phyloP scores from a whole-genome alignment of 92 coral and sea anemone genomes.

The Chrysogorgia sp. region DNA sequence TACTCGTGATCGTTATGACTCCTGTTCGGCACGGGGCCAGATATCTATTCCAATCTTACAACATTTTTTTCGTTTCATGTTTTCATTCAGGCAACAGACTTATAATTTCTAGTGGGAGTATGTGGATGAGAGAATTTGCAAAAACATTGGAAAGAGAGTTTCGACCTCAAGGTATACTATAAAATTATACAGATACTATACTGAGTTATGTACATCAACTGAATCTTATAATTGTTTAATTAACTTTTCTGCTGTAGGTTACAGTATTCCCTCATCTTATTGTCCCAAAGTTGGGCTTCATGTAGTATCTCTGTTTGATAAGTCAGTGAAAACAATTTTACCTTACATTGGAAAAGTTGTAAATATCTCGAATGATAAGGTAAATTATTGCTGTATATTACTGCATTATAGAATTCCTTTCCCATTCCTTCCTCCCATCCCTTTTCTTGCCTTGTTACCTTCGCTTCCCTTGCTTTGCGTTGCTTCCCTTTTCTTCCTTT shows the following conservation, averaged over 20 bases:
- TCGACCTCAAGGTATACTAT: constrained; percentile 73
- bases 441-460: background rate
- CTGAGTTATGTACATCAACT: background rate
- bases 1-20: too few species aligned
- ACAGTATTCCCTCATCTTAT: constrained; percentile 72
- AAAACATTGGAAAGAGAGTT: constrained; percentile 77
- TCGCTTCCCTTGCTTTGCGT: background rate
- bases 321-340: constrained; percentile 65
- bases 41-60: background rate
- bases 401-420: background rate
- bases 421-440: background rate
- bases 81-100: constrained; percentile 70
- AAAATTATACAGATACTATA: background rate
- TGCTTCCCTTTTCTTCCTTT: too few species aligned
- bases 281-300: constrained; percentile 75
- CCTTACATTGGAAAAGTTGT: constrained; percentile 73
- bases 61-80: background rate
- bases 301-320: constrained; percentile 68
- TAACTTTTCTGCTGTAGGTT: constrained; percentile 60
- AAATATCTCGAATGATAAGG: constrained; percentile 71
- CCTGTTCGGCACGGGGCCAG: too few species aligned
- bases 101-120: constrained; percentile 58
- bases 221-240: background rate
- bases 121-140: constrained; percentile 91
- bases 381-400: constrained; percentile 21